Evolutionary conservation across 2,888 invertebrate species (phyloP).

Genomic region (Mesochorus sp.): DNA sequence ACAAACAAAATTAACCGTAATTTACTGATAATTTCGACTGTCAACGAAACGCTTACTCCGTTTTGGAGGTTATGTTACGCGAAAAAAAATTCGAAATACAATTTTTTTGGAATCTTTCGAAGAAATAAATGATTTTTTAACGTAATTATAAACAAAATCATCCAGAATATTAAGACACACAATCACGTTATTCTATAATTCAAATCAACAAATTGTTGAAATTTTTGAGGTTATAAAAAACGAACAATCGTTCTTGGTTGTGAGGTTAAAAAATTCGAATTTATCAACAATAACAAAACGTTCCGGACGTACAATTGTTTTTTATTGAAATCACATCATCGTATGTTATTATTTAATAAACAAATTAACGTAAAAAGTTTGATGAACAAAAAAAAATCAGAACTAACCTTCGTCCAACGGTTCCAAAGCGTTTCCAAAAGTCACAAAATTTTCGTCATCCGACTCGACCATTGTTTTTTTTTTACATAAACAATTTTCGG

Average conservation of each 20-base stretch:
- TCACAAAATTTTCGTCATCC: slow-evolving; percentile 87
- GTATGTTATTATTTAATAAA: neutral
- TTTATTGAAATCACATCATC: neutral
- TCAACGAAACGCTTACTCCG: neutral
- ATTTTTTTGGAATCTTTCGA: too few species aligned
- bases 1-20: slow-evolving; percentile 55
- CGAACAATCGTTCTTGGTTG: neutral
- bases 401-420: slow-evolving; percentile 91
- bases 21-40: slow-evolving; percentile 12
- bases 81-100: too few species aligned
- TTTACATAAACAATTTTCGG: neutral
- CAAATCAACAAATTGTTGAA: neutral
- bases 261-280: neutral
- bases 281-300: neutral
- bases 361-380: neutral
- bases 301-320: neutral
- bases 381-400: slow-evolving; percentile 4
- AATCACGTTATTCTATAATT: neutral
- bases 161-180: too few species aligned
- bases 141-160: too few species aligned
- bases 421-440: slow-evolving; percentile 92
- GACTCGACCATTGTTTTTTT: slow-evolving; percentile 73
- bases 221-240: slow-evolving; percentile 12
- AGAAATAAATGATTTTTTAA: too few species aligned
- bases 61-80: neutral